A percentile compares a stretch with the other conserved stretches of the same genome.
phyloP scores from a whole-genome alignment of 2,888 invertebrate genomes.

The Pelosia muscerda region DNA sequence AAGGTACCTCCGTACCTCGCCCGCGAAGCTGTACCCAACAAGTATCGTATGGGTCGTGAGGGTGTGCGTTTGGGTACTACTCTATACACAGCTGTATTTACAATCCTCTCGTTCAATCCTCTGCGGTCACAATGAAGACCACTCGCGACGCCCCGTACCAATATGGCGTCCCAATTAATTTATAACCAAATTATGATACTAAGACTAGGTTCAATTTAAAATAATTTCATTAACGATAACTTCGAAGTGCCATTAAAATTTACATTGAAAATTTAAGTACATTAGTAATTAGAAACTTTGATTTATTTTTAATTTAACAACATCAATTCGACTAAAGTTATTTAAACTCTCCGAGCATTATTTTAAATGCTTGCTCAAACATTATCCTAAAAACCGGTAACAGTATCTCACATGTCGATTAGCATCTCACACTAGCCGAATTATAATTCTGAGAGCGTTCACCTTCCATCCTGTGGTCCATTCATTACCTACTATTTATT shows the following conservation, averaged over 20 bases:
- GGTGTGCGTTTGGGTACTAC: conserved; percentile 69
- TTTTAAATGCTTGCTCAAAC: conserved; percentile 86
- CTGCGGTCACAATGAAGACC: conserved; percentile 31
- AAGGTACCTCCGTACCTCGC: conserved; percentile 67
- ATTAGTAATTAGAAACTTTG: conserved; percentile 84
- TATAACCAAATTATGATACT: conserved; percentile 81
- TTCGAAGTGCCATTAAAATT: conserved; percentile 82
- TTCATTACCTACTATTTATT: conserved; percentile 78
- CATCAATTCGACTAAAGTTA: conserved; percentile 85
- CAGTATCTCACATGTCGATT: conserved; percentile 69
- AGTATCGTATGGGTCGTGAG: conserved; percentile 60
- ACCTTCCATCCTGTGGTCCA: conserved; percentile 81
- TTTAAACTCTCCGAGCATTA: conserved; percentile 79
- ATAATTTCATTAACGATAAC: conserved; percentile 77
- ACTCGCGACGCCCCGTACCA: conserved; percentile 50
- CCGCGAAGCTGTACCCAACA: conserved; percentile 69
- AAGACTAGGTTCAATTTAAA: conserved; percentile 85
- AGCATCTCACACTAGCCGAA: conserved; percentile 76
- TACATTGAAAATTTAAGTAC: conserved; percentile 86
- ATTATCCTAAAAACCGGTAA: conserved; percentile 82
- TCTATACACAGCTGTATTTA: conserved; percentile 60
- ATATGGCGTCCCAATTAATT: conserved; percentile 62
- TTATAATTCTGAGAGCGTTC: conserved; percentile 83
- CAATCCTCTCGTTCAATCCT: conserved; percentile 46
- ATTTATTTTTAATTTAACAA: conserved; percentile 84